A percentile compares a stretch with the other conserved stretches of the same genome.
These are phyloP conservation scores for Macroteleia sp. DNA, from an alignment of 2,888 invertebrate genomes.

Conservation along the genomic window DNA sequence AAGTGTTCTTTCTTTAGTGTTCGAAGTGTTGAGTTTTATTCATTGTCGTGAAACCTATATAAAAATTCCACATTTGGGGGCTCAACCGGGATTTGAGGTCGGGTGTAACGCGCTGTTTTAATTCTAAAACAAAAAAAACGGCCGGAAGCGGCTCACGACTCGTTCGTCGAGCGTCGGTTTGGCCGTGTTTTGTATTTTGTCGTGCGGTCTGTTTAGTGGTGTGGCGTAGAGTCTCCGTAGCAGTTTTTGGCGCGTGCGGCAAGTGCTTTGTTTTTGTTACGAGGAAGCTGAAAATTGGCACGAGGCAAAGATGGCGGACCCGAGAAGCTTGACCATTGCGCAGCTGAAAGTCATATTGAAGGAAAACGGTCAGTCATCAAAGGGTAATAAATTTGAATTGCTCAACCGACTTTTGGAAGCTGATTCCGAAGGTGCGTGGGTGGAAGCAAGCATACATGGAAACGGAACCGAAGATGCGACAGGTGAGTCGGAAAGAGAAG, in stretches of 20 bases:
- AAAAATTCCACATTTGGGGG: no score
- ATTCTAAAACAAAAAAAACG: no score
- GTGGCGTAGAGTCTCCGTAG: no score
- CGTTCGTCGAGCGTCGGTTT: not conserved
- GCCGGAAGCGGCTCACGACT: not conserved
- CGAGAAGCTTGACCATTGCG: not conserved
- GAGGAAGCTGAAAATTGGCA: no score
- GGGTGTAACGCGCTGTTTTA: no score
- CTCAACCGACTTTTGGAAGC: not conserved
- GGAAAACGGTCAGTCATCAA: not conserved
- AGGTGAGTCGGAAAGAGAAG: not conserved
- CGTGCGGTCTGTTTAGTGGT: no score
- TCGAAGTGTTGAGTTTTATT: no score
- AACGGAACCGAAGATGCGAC: not conserved
- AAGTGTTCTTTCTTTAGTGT: no score
- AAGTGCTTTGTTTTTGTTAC: no score
- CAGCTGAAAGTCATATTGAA: not conserved
- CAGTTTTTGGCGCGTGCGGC: no score
- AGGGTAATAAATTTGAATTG: not conserved
- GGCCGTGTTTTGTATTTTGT: not conserved
- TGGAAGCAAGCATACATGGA: not conserved
- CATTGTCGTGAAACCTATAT: no score
- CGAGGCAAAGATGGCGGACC: not conserved
- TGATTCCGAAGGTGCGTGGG: not conserved
- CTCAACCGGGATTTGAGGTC: no score